Conservation (phyloP, 2,113 vertebrate species). For the Brienomyrus longianalis region DNA sequence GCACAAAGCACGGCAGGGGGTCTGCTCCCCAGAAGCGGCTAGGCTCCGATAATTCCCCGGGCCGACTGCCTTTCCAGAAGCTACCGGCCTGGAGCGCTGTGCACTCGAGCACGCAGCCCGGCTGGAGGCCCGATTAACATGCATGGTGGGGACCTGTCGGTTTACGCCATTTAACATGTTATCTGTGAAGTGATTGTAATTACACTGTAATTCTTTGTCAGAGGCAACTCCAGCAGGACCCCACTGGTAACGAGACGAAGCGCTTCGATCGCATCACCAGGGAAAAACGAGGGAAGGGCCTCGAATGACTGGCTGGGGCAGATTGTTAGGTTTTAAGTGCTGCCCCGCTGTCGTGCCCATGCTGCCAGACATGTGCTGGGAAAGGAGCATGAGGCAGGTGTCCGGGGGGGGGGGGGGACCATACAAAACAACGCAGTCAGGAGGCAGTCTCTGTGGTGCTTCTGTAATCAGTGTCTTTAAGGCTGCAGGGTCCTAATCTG, state of each 20-base stretch:
- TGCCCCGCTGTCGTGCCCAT: background rate
- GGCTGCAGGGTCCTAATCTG: background rate
- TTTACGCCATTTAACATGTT: conserved; percentile 7
- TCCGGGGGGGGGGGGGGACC: background rate
- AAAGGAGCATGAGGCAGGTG: background rate
- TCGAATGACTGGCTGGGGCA: background rate
- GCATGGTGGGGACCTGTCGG: background rate
- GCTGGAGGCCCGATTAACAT: background rate
- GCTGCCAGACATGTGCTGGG: background rate
- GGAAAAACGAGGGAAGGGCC: background rate
- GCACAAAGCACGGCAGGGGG: background rate
- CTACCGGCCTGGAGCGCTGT: background rate
- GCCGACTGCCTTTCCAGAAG: background rate
- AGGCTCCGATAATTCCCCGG: background rate
- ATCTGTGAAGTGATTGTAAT: conserved; percentile 13
- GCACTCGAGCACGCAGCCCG: background rate
- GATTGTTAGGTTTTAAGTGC: background rate
- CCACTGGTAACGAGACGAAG: conserved; percentile 10
- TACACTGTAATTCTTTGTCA: conserved; percentile 11
- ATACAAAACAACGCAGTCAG: background rate
- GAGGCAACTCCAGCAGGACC: background rate
- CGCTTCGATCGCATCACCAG: background rate
- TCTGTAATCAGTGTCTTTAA: background rate
- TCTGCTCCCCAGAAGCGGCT: background rate
- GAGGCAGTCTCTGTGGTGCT: background rate